Conservation (phyloP, 2,113 vertebrate genomes). For the Lycaon pictus region DNA sequence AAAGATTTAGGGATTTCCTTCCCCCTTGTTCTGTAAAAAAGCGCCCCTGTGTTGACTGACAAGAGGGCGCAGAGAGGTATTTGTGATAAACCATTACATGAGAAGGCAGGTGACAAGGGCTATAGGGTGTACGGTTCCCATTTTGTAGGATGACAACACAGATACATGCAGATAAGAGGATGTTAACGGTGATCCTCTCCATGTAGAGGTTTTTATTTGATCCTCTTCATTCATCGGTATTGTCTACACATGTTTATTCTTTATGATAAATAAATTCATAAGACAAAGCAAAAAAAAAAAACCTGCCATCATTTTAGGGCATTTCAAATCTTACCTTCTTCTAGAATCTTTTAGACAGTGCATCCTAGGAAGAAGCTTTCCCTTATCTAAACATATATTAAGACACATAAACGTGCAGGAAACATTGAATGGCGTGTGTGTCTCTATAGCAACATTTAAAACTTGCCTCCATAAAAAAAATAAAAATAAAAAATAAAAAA, state of each 20-base stretch:
- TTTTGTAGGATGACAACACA: not conserved
- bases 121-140: fast-evolving
- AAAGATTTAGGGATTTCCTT: not conserved
- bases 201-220: not conserved
- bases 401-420: not conserved
- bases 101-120: not conserved
- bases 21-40: not conserved
- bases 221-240: not conserved
- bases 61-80: not conserved
- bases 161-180: not conserved
- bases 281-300: not conserved
- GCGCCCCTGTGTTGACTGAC: not conserved
- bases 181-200: not conserved
- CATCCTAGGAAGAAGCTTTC: not conserved
- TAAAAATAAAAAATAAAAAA: too few species aligned
- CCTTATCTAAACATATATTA: not conserved
- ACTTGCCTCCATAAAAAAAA: not conserved
- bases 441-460: not conserved
- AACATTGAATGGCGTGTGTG: not conserved
- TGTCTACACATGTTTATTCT: not conserved
- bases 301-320: not conserved
- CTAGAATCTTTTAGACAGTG: not conserved
- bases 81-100: not conserved
- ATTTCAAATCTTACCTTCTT: not conserved
- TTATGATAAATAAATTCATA: not conserved